phyloP scores from a whole-genome alignment of 2,797 vertebrate genomes.

The Oreochromis grahami region DNA sequence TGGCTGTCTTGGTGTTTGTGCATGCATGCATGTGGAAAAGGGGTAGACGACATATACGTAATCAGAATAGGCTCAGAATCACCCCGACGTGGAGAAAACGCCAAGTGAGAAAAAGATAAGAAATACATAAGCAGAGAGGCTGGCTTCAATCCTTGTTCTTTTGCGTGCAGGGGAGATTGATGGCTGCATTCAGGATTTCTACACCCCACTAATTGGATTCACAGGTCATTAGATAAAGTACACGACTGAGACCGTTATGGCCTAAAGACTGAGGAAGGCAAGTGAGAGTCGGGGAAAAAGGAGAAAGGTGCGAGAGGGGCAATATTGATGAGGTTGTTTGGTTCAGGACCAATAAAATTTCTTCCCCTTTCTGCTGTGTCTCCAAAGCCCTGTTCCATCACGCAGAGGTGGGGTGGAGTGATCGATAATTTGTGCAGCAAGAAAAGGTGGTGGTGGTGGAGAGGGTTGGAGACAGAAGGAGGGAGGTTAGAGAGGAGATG shows the following conservation, averaged over 20 bases:
- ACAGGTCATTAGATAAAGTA: conserved; percentile 79
- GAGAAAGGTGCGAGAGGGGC: conserved; percentile 31
- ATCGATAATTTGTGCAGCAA: conserved; percentile 57
- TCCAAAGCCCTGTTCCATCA: conserved; percentile 18
- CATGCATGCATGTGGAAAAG: neutral
- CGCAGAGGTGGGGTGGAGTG: neutral
- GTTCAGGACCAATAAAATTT: conserved; percentile 59
- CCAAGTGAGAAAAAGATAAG: neutral
- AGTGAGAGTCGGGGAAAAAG: conserved; percentile 2
- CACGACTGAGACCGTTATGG: conserved; percentile 60
- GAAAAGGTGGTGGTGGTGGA: neutral
- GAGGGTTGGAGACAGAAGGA: conserved; percentile 12
- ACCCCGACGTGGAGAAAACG: neutral
- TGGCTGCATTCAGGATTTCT: conserved; percentile 67
- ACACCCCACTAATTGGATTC: conserved; percentile 75
- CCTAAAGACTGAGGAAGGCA: conserved; percentile 39
- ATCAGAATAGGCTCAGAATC: neutral
- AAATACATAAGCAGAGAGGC: neutral
- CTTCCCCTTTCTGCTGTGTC: conserved; percentile 33
- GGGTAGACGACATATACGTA: neutral
- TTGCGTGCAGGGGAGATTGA: conserved; percentile 51
- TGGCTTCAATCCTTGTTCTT: conserved; percentile 38
- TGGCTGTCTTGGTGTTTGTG: neutral
- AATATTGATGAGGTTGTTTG: conserved; percentile 72
- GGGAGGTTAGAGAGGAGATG: neutral